phyloP scores from a whole-genome alignment of 2,888 invertebrate genomes.

The Heliconius erato region DNA sequence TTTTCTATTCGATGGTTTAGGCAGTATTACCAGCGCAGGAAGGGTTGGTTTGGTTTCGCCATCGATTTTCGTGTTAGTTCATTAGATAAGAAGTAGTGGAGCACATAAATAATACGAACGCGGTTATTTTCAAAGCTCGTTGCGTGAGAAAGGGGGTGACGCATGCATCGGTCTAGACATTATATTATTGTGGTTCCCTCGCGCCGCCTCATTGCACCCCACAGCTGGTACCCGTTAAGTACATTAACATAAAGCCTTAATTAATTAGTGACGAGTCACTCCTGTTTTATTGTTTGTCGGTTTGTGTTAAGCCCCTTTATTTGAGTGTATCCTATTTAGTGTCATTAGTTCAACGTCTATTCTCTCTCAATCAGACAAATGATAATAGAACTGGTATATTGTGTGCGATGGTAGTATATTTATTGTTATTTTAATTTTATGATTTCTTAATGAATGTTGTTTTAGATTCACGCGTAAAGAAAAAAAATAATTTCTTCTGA shows the following conservation, averaged over 20 bases:
- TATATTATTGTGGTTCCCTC: slow-evolving; percentile 59
- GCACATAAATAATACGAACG: slow-evolving; percentile 32
- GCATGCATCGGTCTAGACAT: slow-evolving; percentile 75
- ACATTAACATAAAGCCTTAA: slow-evolving; percentile 74
- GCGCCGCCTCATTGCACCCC: slow-evolving; percentile 69
- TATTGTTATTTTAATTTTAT: neutral
- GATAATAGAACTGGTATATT: neutral
- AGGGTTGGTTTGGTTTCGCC: slow-evolving; percentile 16
- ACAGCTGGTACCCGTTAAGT: slow-evolving; percentile 73
- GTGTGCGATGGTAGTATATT: neutral
- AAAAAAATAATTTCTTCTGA: no score
- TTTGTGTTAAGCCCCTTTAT: slow-evolving; percentile 52
- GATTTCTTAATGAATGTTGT: neutral
- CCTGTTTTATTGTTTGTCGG: slow-evolving; percentile 61
- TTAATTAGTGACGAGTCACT: slow-evolving; percentile 72
- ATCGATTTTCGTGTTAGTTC: slow-evolving; percentile 34
- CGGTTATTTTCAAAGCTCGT: slow-evolving; percentile 63
- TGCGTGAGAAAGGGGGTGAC: slow-evolving; percentile 81
- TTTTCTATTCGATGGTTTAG: neutral
- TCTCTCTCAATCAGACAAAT: slow-evolving; percentile 17
- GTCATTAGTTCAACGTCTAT: slow-evolving; percentile 33
- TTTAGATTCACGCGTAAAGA: no score
- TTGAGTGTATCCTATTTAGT: slow-evolving; percentile 32
- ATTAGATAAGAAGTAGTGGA: slow-evolving; percentile 35
- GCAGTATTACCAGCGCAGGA: slow-evolving; percentile 17